These are phyloP conservation scores for Coptotermes formosanus DNA, from an alignment of 1,140 invertebrate species.

Conservation along the genomic window DNA sequence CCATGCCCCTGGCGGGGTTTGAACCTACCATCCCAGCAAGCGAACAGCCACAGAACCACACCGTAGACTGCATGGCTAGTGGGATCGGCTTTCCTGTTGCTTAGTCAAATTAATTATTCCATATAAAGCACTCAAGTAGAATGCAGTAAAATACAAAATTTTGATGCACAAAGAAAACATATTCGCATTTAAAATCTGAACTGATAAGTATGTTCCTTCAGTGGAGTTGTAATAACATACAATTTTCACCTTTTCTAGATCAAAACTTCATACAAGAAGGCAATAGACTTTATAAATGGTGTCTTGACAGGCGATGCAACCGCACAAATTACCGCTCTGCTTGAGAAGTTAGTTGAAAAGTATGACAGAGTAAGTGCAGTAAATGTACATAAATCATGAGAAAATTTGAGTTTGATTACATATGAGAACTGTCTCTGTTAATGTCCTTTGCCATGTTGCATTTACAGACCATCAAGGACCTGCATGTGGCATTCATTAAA, in stretches of 20 bases:
- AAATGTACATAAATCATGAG: background rate
- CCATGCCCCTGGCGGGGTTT: too few relatives aligned
- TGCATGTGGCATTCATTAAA: constrained; percentile 72
- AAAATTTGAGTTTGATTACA: background rate
- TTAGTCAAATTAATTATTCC: too few relatives aligned
- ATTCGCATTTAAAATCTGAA: too few relatives aligned
- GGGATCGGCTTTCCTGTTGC: too few relatives aligned
- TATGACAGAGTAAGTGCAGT: constrained; percentile 59
- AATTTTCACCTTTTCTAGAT: constrained; percentile 45
- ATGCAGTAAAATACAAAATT: background rate
- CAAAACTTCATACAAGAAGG: constrained; percentile 67
- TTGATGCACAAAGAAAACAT: constrained; percentile 6
- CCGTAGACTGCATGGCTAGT: too few relatives aligned
- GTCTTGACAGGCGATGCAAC: constrained; percentile 71
- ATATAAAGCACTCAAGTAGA: too few relatives aligned
- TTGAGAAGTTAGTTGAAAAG: constrained; percentile 67
- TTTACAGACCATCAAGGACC: constrained; percentile 63
- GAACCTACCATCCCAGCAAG: too few relatives aligned
- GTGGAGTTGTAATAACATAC: too few relatives aligned
- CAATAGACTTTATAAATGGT: constrained; percentile 63
- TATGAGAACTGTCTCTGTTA: background rate
- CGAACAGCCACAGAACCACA: too few relatives aligned
- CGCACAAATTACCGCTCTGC: constrained; percentile 61
- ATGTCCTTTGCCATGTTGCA: constrained; percentile 17
- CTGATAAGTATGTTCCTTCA: too few relatives aligned